Conservation (phyloP, 2,888 invertebrate genomes). For the Temnothorax unifasciatus region DNA sequence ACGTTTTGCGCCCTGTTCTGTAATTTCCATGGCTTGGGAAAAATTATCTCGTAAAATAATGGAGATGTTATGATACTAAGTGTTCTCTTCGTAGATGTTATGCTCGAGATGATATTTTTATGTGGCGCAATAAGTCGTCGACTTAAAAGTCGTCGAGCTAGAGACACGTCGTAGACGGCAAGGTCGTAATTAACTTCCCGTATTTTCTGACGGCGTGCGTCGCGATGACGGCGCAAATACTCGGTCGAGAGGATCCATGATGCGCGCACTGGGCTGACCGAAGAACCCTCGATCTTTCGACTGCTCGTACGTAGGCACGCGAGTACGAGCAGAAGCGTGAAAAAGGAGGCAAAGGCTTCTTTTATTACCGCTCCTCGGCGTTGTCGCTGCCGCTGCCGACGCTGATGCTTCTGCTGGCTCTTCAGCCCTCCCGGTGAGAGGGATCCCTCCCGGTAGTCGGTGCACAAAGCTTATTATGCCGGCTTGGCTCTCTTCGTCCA, state of each 20-base stretch:
- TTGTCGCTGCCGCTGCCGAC: conserved; percentile 71
- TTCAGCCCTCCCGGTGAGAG: conserved; percentile 70
- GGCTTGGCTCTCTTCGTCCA: conserved; percentile 75
- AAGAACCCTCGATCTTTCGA: conserved; percentile 76
- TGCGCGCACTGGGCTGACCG: conserved; percentile 36
- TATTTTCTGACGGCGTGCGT: conserved; percentile 52
- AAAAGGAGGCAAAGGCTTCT: conserved; percentile 66
- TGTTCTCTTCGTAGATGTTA: background rate
- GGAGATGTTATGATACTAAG: background rate
- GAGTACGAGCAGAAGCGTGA: conserved; percentile 52
- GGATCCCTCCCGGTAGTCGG: conserved; percentile 75
- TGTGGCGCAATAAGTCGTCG: background rate
- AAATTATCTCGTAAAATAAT: conserved; percentile 1
- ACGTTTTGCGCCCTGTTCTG: background rate
- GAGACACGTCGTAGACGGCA: background rate
- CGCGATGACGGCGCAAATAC: conserved; percentile 16
- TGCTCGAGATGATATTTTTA: background rate
- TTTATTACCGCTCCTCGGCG: conserved; percentile 63
- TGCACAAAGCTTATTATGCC: conserved; percentile 83
- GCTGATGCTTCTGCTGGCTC: conserved; percentile 70
- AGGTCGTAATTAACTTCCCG: conserved; percentile 68
- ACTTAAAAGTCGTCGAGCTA: background rate
- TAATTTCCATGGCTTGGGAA: background rate
- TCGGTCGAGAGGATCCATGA: conserved; percentile 31
- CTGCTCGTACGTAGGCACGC: conserved; percentile 69